Base-by-base conservation (phyloP, 2,797 vertebrate species). In the Acrossocheilus fasciatus region DNA sequence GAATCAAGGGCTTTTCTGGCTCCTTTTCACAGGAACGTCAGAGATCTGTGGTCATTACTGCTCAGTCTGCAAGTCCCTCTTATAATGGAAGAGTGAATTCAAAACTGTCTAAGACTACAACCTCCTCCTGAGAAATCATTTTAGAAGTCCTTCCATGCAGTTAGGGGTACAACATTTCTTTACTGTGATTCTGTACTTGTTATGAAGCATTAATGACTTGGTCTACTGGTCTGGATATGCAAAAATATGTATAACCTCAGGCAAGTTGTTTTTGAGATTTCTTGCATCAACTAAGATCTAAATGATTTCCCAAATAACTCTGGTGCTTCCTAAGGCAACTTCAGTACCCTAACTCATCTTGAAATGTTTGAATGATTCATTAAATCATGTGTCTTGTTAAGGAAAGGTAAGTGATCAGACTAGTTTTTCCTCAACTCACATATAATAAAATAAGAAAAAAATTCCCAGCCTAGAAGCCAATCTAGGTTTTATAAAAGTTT, bases 1-100 rank as follows among this genome's bases (percentile, higher is more conserved):
- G 69, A 83, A 70, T 62, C 86, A 59, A 81, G 20, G 14, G 74
- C n/a, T 36, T 75, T 86, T 76, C 52, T 80, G 73, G 80, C 75
- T 75, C 18, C 54, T 73, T 83, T 87, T 47, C n/a, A 66, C 76
- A 87, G 17, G 45, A 77, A 74, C 4, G 83, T 87, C 78, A 84
- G 17, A 84, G 50, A 66, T 77, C 47, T 36, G 52, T 54, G 41
- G 77, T 68, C 23, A 54, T 73, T 86, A 45, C 47, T 45, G 62
- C 54, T 84, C 64, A 73, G 47, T 78, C 59, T 39, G 23, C 15
- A n/a, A 78, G 30, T 70, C 69, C 4, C 80, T 72, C 76, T 78
- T 75, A 50, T 84, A 64, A 70, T 69, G 70, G 36, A 79, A 77
- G 47, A 80, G 73, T 20, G 84, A 76, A 74, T 88, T 87, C 43